Conservation (phyloP, 2,888 invertebrate species). For the Caenorhabditis sp. region DNA sequence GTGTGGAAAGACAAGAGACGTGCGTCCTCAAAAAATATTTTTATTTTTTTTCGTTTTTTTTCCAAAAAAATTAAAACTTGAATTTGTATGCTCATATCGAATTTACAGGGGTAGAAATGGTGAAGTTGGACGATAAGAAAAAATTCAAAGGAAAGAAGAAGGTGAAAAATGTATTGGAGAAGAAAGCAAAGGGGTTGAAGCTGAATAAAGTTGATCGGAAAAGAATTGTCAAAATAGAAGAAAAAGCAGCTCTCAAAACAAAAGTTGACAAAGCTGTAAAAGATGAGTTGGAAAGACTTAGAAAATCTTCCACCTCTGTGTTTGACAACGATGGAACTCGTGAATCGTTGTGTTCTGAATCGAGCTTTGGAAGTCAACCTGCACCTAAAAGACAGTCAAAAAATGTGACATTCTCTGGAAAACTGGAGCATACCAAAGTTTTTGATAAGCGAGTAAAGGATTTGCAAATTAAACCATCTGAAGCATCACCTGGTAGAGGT, state of each 20-base stretch:
- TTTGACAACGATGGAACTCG: conserved; percentile 47
- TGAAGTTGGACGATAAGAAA: conserved; percentile 30
- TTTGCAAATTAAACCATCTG: conserved; percentile 44
- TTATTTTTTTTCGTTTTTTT: conserved; percentile 13
- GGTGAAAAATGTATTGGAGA: conserved; percentile 51
- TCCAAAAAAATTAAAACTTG: background rate
- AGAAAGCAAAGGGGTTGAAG: conserved; percentile 54
- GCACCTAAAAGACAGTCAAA: conserved; percentile 43
- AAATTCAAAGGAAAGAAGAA: conserved; percentile 50
- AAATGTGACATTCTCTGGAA: conserved; percentile 51
- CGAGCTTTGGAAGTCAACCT: conserved; percentile 56
- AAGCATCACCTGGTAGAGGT: conserved; percentile 53
- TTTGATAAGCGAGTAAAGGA: conserved; percentile 49
- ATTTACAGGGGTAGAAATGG: conserved; percentile 27
- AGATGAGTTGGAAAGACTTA: conserved; percentile 43
- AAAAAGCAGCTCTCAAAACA: conserved; percentile 38
- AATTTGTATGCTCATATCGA: background rate
- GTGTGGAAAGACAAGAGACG: conserved; percentile 12
- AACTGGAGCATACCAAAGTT: conserved; percentile 46
- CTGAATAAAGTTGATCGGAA: conserved; percentile 54
- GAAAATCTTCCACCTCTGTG: conserved; percentile 25
- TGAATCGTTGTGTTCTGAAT: conserved; percentile 48
- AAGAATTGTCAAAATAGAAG: conserved; percentile 48
- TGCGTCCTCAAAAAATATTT: conserved; percentile 27
- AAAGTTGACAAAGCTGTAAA: conserved; percentile 45